Base-by-base conservation (phyloP, 2,113 vertebrate genomes). In the Brachyistius frenatus region DNA sequence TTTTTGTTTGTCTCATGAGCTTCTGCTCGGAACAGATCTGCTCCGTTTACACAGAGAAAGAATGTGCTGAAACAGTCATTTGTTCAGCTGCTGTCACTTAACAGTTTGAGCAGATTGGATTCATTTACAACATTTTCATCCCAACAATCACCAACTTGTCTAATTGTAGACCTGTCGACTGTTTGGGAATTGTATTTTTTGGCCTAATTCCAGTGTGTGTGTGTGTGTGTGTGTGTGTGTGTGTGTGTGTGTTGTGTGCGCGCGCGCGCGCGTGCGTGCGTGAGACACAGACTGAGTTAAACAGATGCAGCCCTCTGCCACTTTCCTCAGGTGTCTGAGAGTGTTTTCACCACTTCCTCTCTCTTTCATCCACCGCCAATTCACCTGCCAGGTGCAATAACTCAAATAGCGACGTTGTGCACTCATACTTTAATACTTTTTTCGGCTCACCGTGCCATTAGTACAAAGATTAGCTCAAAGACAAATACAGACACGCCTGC, bases 351-450 rank as follows among this genome's bases (percentile, higher is more conserved):
- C 78, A 85, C 88, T 91, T 90, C 87, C 88, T 87, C 73, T 82
- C 71, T 76, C 90, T 88, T 92, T 92, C 85, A 89, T 92, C 86
- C 68, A 41, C 41, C 41, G 80, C 88, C 86, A 90, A 89, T 88
- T 91, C 87, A 91, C 90, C 93, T 93, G 88, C 92, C 91, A 91
- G 89, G 89, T 93, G 90, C 86, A 78, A 66, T 82, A 83, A 88
- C 88, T 90, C 81, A 89, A 86, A 83, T 73, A 86, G 83, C 64
- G 41, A 67, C 76, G 81, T 63, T 60, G 72, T 78, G 67, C 73
- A 73, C 75, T 85, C 74, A 46, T 78, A 80, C 81, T 83, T 76
- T 86, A 81, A 77, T 65, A 58, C 72, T 55, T 58, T 57, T 37
- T 72, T 88, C 72, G 69, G 41, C 52, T 70, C 50, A 2, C 76